Percentiles rank a stretch among this genome's conserved stretches.
Evolutionary conservation across 30 jellyfish, hydroid and myxozoan genomes (phyloP).

Genomic region (Sanderia malayensis): DNA sequence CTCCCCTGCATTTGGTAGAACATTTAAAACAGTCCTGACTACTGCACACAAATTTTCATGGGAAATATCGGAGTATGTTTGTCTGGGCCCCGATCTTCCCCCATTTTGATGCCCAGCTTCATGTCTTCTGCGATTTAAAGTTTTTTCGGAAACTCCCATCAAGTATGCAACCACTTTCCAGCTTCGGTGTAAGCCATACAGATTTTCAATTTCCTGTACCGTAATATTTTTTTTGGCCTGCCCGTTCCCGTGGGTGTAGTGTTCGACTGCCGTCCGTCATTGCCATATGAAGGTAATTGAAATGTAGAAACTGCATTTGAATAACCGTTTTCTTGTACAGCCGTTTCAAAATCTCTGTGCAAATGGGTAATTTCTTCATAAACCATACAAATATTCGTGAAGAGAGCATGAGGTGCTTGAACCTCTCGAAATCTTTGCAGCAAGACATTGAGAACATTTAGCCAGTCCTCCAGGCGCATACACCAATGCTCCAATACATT

Average conservation of each 20-base stretch:
- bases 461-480: background rate
- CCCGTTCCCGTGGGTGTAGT: background rate
- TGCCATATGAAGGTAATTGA: background rate
- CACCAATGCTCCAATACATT: conserved; percentile 5
- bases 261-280: background rate
- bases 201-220: conserved; percentile 12
- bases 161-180: conserved; percentile 24
- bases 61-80: conserved; percentile 9
- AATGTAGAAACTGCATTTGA: background rate
- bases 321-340: background rate
- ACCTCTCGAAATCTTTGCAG: background rate
- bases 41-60: conserved; percentile 13
- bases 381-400: background rate
- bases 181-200: background rate
- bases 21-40: conserved; percentile 5
- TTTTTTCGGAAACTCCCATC: conserved; percentile 34
- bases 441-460: background rate
- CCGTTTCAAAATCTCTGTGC: background rate
- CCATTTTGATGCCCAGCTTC: conserved; percentile 9
- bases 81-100: conserved; percentile 18
- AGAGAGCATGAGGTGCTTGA: background rate
- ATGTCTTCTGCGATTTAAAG: conserved; percentile 24
- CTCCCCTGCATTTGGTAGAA: conserved; percentile 48
- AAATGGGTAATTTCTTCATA: background rate
- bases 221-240: background rate